phyloP scores from a whole-genome alignment of 2,113 vertebrate genomes.

The Corydoras maculifer region DNA sequence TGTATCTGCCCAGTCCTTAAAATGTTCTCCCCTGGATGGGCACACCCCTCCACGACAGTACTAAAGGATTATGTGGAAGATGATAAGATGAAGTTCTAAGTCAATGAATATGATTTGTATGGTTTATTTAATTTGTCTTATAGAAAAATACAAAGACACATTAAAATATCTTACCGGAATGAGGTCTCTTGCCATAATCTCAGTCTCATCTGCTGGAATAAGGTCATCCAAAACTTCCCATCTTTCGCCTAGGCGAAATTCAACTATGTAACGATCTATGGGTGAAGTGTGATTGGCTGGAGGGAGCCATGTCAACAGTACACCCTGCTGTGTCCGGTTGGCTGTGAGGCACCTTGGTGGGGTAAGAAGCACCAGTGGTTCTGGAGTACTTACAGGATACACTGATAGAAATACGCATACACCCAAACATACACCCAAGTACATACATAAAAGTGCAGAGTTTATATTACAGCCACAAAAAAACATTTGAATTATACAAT shows the following conservation, averaged over 20 bases:
- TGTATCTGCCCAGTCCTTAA: no score
- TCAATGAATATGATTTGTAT: no score
- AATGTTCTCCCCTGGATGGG: no score
- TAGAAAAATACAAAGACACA: no score
- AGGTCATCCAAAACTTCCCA: constrained; percentile 92
- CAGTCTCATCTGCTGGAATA: constrained; percentile 81
- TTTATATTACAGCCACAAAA: no score
- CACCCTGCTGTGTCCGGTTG: constrained; percentile 97
- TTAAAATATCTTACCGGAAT: constrained; percentile 72
- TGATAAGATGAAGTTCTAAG: no score
- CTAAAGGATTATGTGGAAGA: no score
- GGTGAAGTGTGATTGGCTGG: constrained; percentile 95
- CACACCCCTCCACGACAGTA: no score
- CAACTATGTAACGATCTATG: constrained; percentile 91
- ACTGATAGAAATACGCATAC: constrained; percentile 57
- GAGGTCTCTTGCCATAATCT: constrained; percentile 92
- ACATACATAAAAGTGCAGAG: no score
- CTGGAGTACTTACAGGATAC: constrained; percentile 95
- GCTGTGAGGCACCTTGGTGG: constrained; percentile 99
- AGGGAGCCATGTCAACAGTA: constrained; percentile 95
- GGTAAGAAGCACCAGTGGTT: constrained; percentile 98
- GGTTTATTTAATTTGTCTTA: neutral
- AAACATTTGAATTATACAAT: no score
- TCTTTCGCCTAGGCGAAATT: constrained; percentile 88
- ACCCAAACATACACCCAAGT: no score